Conservation (phyloP, 2,113 vertebrate species). For the Lasiurus cinereus region DNA sequence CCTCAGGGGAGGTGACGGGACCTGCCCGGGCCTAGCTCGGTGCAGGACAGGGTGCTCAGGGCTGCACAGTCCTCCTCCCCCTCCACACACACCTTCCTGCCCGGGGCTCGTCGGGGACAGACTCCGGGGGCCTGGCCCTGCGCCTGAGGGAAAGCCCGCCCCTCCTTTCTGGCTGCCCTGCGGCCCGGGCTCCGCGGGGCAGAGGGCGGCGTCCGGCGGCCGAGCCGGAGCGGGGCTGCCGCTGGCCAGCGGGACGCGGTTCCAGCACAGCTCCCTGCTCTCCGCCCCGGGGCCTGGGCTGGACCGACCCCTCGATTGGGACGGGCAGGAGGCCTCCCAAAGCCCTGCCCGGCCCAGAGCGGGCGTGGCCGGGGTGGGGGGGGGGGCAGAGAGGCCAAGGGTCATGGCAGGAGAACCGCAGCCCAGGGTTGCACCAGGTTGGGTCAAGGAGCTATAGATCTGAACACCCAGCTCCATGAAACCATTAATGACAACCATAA, state of each 20-base stretch:
- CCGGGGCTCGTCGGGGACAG: not conserved
- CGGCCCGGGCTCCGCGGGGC: conserved; percentile 25
- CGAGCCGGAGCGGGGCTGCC: conserved; percentile 67
- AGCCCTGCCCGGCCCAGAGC: not conserved
- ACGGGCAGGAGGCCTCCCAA: not conserved
- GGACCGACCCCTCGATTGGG: not conserved
- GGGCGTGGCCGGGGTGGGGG: not conserved
- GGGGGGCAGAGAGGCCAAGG: not conserved
- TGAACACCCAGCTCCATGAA: no score
- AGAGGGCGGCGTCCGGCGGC: conserved; percentile 52
- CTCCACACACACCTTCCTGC: not conserved
- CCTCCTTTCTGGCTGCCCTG: conserved; percentile 65
- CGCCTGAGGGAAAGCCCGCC: conserved; percentile 33
- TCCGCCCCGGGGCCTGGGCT: not conserved
- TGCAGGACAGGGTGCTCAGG: no score
- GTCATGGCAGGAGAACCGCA: not conserved
- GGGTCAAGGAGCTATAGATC: not conserved
- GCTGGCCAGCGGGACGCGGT: conserved; percentile 17
- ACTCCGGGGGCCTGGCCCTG: not conserved
- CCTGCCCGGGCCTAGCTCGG: no score
- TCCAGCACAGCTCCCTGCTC: conserved; percentile 47
- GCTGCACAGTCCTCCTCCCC: no score
- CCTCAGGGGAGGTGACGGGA: no score
- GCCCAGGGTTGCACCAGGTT: not conserved
- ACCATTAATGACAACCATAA: no score